Conservation (phyloP, 2,797 vertebrate genomes). For the Chaenodraco wilsoni region DNA sequence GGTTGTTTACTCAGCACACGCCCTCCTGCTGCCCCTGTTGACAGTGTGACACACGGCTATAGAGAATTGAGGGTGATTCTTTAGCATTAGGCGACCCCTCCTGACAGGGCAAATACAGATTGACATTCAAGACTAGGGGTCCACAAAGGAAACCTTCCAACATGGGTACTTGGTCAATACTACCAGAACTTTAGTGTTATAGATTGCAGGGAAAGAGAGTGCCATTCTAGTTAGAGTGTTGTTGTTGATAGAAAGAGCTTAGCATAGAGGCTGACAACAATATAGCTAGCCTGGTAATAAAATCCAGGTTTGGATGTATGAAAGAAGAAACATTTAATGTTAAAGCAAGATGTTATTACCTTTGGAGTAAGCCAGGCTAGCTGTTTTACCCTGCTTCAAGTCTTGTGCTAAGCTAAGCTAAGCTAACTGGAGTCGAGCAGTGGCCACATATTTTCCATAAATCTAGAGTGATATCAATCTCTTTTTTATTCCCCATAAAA, state of each 20-base stretch:
- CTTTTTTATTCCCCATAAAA: not conserved
- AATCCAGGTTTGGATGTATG: not conserved
- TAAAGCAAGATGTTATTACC: not conserved
- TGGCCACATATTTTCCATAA: not conserved
- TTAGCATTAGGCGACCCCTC: slow-evolving; percentile 31
- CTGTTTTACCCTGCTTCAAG: no score
- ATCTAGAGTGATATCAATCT: not conserved
- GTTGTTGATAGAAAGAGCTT: not conserved
- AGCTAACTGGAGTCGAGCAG: not conserved
- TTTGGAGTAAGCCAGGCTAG: no score
- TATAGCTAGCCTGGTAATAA: not conserved
- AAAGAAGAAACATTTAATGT: not conserved
- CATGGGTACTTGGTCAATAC: slow-evolving; percentile 29
- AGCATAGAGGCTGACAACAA: not conserved
- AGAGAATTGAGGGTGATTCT: slow-evolving; percentile 32
- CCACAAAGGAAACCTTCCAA: slow-evolving; percentile 40
- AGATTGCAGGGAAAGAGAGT: slow-evolving; percentile 19
- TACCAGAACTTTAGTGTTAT: not conserved
- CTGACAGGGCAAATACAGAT: slow-evolving; percentile 51
- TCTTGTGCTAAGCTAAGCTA: not conserved
- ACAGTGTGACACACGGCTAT: slow-evolving; percentile 48
- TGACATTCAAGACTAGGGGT: slow-evolving; percentile 19
- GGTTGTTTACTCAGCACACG: slow-evolving; percentile 47
- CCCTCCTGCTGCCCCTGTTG: slow-evolving; percentile 56
- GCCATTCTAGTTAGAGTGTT: slow-evolving; percentile 44